Conservation (phyloP, 2,797 vertebrate genomes). For the Anomalospiza imberbis region DNA sequence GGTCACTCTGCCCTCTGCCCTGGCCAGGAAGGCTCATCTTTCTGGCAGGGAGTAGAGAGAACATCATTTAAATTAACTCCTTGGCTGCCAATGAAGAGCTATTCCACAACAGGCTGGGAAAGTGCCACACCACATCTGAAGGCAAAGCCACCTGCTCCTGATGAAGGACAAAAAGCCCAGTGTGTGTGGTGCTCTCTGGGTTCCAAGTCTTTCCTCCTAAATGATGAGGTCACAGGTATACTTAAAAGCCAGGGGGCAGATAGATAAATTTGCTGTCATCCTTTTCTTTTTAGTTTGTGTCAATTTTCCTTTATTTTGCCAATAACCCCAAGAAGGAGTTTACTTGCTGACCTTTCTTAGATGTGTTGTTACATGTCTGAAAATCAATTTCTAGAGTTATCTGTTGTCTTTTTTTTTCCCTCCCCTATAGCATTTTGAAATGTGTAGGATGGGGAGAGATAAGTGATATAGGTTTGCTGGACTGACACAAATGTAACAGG, state of each 20-base stretch:
- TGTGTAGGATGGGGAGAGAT: not conserved
- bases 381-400: constrained; percentile 28
- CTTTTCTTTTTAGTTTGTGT: not conserved
- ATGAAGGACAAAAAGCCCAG: not conserved
- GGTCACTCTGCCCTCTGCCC: not conserved
- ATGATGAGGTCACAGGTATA: not conserved
- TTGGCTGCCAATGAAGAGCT: not conserved
- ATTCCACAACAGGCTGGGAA: not conserved
- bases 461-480: not conserved
- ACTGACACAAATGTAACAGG: constrained; percentile 1
- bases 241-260: not conserved
- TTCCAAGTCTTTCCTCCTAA: not conserved
- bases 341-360: constrained; percentile 26
- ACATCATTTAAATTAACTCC: not conserved
- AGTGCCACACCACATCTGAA: not conserved
- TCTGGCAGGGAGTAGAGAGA: not conserved
- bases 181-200: not conserved
- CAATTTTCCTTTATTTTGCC: constrained; percentile 12
- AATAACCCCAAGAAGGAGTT: not conserved
- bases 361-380: constrained; percentile 2
- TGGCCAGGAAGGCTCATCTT: not conserved
- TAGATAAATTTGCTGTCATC: not conserved
- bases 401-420: not conserved
- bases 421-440: not conserved
- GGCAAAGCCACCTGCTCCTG: not conserved